Evolutionary conservation across 2,113 vertebrate species (phyloP), one percentile per base, ranked within the genome.

Genomic region (Chaetops frenatus): DNA sequence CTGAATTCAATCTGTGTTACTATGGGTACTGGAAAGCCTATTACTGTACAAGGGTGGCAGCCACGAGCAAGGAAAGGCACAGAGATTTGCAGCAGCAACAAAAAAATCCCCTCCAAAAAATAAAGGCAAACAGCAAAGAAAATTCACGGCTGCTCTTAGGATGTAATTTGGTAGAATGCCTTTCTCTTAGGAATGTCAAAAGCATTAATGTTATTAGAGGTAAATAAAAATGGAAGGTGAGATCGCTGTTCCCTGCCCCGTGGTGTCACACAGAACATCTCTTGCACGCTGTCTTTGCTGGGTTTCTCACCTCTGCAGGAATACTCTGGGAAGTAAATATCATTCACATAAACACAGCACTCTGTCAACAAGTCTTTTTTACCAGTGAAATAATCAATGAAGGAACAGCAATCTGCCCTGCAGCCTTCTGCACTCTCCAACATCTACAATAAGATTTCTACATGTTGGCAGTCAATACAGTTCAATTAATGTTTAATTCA

Each of bases 401-500:
- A 83, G 93, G 80, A 96, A 72, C 91, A 96, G 81, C 90, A 85
- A 95, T 87, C 81, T 84, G 44, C 90, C 92, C 92, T 84, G 65
- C 54, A 96, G 95, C 86, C 78, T 95, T 79, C 88, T 93, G 73
- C 88, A 94, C 82, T 94, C 79, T 66, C 92, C 81, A 95, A 71
- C 28, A 1, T 95, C 94, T 96, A 93, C 94, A 97, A 88, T 95
- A 85, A 67, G 89, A 95, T 95, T 95, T 94, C 93, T 95, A 72
- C 84, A n/a, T 60, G 90, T 86, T 92, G 87, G 94, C 96, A 96
- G 94, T 96, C 96, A 95, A 92, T 92, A 94, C 81, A 71, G 81
- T 94, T 91, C 93, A 97, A 97, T 97, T 97, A 97, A 97, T 97
- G 96, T 96, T 96, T 97, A 97, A 97, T 97, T 96, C 95, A 97